These are phyloP conservation scores for Papilio machaon DNA, from an alignment of 1,140 invertebrate species.

Conservation along the genomic window DNA sequence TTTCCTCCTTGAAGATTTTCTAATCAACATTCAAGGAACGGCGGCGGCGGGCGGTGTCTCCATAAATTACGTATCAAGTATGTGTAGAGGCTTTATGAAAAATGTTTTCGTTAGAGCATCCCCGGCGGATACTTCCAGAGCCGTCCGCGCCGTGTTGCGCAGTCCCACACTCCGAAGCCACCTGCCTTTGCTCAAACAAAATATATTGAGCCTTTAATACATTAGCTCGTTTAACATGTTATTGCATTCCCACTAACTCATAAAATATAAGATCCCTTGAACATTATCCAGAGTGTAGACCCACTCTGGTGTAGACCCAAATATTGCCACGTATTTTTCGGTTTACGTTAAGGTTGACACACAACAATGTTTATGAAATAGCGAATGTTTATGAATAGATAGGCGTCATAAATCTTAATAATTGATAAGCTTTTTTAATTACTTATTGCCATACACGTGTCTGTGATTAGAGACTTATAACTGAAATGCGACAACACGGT, in stretches of 20 bases:
- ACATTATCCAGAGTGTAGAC: constrained; percentile 5
- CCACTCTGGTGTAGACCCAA: neutral
- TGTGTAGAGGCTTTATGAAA: constrained; percentile 76
- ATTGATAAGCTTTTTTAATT: neutral
- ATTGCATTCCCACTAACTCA: constrained; percentile 25
- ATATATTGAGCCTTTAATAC: constrained; percentile 63
- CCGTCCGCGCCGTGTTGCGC: constrained; percentile 39
- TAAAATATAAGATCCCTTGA: neutral
- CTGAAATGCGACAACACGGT: neutral
- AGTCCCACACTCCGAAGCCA: constrained; percentile 48
- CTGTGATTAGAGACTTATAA: neutral
- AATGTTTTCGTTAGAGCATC: constrained; percentile 69
- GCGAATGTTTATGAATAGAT: neutral
- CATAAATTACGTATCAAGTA: constrained; percentile 79
- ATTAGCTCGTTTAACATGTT: constrained; percentile 34
- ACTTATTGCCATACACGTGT: neutral
- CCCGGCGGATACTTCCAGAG: constrained; percentile 52
- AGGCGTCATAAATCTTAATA: neutral
- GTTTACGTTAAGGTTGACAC: neutral
- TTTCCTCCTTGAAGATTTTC: constrained; percentile 61
- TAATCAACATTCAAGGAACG: constrained; percentile 76
- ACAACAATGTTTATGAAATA: neutral
- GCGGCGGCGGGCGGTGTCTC: constrained; percentile 63
- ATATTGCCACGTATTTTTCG: neutral
- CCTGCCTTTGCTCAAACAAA: constrained; percentile 62